Conservation (phyloP, 2,113 vertebrate species). For the Rallus limicola region DNA sequence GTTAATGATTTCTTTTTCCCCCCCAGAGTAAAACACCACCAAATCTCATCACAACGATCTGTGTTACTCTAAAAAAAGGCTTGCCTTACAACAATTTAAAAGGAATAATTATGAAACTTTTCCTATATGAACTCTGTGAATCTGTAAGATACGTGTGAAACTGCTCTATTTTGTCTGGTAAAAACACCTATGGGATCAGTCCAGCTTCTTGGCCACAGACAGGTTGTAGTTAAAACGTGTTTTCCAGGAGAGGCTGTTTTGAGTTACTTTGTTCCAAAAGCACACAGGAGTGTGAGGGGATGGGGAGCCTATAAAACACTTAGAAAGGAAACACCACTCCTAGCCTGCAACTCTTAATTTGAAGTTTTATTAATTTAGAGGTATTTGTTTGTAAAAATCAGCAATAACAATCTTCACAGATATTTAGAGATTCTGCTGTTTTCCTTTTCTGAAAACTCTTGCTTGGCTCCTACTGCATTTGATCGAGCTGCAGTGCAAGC, state of each 20-base stretch:
- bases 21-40: neutral
- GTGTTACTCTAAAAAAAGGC: neutral
- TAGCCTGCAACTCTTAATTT: neutral
- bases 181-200: neutral
- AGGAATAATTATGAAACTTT: neutral
- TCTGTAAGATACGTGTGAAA: neutral
- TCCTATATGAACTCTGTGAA: neutral
- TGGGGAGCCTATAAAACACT: neutral
- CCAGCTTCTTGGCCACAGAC: neutral
- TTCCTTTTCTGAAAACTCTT: neutral
- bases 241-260: neutral
- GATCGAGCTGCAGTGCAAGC: neutral
- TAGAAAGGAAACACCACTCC: neutral
- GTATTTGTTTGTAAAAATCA: conserved; percentile 5
- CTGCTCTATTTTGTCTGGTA: neutral
- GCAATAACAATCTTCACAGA: neutral
- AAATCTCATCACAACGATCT: neutral
- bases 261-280: neutral
- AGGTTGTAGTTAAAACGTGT: neutral
- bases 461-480: neutral
- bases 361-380: neutral
- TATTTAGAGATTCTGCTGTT: neutral
- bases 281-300: neutral
- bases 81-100: neutral
- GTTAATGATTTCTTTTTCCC: neutral